Conservation (phyloP, 2,888 invertebrate species). For the Bruchidius siliquastri region DNA sequence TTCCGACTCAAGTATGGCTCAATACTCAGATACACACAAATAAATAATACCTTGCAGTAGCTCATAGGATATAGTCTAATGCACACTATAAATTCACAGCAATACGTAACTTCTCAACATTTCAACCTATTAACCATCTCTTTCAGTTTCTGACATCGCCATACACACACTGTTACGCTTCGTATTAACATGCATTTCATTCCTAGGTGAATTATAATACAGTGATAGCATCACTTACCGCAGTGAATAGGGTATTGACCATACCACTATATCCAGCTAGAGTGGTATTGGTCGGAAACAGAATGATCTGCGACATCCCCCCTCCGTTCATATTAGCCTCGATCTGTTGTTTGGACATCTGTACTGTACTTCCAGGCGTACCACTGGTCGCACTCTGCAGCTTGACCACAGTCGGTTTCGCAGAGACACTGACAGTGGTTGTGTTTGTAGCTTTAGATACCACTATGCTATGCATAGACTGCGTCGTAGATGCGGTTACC, state of each 20-base stretch:
- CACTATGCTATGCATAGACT: not conserved
- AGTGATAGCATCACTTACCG: not conserved
- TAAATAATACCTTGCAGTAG: too few relatives aligned
- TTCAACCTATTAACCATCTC: too few relatives aligned
- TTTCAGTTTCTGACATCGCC: too few relatives aligned
- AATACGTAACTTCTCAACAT: too few relatives aligned
- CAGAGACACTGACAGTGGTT: not conserved
- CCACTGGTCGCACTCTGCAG: not conserved
- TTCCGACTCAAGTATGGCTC: too few relatives aligned
- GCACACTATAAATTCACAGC: too few relatives aligned
- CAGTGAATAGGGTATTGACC: constrained; percentile 21
- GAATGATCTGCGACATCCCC: constrained; percentile 17
- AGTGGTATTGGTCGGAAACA: constrained; percentile 8
- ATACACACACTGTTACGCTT: too few relatives aligned
- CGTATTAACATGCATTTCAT: too few relatives aligned
- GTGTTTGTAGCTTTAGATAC: not conserved
- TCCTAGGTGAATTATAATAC: too few relatives aligned
- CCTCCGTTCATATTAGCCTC: not conserved
- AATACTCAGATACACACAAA: too few relatives aligned
- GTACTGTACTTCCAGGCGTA: constrained; percentile 1
- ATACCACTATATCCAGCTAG: not conserved
- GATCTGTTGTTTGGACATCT: constrained; percentile 12
- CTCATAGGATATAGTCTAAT: too few relatives aligned
- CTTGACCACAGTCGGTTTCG: not conserved
- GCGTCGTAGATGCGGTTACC: not conserved